A percentile compares a stretch with the other conserved stretches of the same genome.
Conservation (phyloP, 2,888 invertebrate genomes). For the Asteroscopus sphinx region DNA sequence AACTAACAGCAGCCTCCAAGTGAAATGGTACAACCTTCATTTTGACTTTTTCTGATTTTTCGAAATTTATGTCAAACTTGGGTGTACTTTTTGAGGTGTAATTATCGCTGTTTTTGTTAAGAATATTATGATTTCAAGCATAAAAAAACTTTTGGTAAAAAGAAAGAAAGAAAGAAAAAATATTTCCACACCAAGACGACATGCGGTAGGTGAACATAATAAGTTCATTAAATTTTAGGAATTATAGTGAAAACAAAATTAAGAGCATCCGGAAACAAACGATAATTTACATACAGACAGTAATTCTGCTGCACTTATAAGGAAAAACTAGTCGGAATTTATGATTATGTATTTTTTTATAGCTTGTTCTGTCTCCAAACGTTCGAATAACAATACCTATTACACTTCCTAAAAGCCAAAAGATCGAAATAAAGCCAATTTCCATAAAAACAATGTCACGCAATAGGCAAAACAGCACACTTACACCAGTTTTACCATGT, state of each 20-base stretch:
- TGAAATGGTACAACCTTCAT: constrained; percentile 63
- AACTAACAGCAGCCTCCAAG: constrained; percentile 75
- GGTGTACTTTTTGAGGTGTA: neutral
- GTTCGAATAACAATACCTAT: constrained; percentile 9
- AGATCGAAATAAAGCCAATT: constrained; percentile 9
- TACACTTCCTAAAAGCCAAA: constrained; percentile 16
- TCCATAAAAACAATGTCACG: constrained; percentile 9
- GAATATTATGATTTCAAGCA: no score
- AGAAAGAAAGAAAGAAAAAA: no score
- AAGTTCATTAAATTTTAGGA: no score
- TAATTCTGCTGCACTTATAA: neutral
- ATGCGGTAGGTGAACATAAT: no score
- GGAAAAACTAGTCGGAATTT: constrained; percentile 5
- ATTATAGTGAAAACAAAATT: no score
- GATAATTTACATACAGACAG: neutral
- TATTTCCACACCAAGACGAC: no score
- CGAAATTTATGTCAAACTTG: no score
- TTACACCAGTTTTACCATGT: constrained; percentile 43
- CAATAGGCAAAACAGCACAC: constrained; percentile 38
- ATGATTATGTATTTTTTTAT: constrained; percentile 11
- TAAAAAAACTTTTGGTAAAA: no score
- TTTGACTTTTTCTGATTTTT: neutral
- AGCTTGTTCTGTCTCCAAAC: constrained; percentile 1
- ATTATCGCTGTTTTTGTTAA: neutral
- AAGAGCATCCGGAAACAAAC: no score